Conservation (phyloP, 2,888 invertebrate genomes). For the Nomada flava region DNA sequence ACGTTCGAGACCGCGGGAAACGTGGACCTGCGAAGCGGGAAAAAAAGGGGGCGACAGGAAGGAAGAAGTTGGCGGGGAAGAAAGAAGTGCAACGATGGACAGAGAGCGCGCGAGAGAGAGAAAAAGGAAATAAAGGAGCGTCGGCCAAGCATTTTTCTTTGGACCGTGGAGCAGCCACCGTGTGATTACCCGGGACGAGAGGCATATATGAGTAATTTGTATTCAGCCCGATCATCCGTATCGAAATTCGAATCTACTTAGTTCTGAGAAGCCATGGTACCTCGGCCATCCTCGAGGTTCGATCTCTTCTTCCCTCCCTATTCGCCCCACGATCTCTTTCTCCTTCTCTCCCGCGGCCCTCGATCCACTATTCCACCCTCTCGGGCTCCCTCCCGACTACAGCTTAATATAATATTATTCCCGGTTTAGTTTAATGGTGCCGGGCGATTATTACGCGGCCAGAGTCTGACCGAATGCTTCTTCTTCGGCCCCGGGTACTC, state of each 20-base stretch:
- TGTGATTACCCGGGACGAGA: slow-evolving; percentile 82
- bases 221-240: slow-evolving; percentile 85
- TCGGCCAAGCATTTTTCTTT: slow-evolving; percentile 79
- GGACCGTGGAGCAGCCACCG: slow-evolving; percentile 82
- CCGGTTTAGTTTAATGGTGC: slow-evolving; percentile 84
- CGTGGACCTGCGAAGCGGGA: neutral
- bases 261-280: slow-evolving; percentile 83
- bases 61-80: slow-evolving; percentile 9
- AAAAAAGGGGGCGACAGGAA: neutral
- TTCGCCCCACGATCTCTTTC: slow-evolving; percentile 20
- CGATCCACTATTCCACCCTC: slow-evolving; percentile 70
- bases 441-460: slow-evolving; percentile 83
- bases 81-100: slow-evolving; percentile 1
- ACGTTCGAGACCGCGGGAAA: slow-evolving; percentile 12
- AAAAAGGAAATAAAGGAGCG: slow-evolving; percentile 74
- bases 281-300: slow-evolving; percentile 66
- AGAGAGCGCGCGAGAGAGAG: slow-evolving; percentile 41
- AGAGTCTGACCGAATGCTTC: slow-evolving; percentile 75
- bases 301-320: slow-evolving; percentile 61
- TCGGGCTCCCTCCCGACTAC: slow-evolving; percentile 73
- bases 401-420: slow-evolving; percentile 84
- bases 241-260: slow-evolving; percentile 85
- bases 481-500: slow-evolving; percentile 71
- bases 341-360: slow-evolving; percentile 44
- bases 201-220: slow-evolving; percentile 84